Evolutionary conservation across 2,888 invertebrate species (phyloP), one percentile per base, ranked within the genome.

Genomic region (Trichacis sp.): DNA sequence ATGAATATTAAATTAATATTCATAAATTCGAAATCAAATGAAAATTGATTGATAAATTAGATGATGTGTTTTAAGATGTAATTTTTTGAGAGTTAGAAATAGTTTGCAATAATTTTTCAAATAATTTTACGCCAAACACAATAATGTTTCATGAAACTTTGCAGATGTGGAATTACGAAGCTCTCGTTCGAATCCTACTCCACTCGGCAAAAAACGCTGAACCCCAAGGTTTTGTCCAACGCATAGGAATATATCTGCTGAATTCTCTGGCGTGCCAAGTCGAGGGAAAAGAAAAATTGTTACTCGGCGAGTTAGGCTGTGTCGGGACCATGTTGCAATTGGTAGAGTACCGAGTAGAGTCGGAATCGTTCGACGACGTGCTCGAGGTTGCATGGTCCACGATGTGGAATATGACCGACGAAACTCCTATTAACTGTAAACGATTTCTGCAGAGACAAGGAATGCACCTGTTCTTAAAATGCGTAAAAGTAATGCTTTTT

Each of bases 351-450:
- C 90, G 96, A 49, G 87, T 96, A 62, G 89, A 90, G 59, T 87
- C 91, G 33, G 88, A 89, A 58, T 86, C 92, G 38, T 97, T 96
- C 81, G 98, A 98, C 84, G 98, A 98, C 84, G 95, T 97, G 14
- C 89, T 98, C 86, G 97, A 98, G 86, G 96, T 97, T 12, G 96
- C 97, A 2, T 98, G 98, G 98, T 97, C 97, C 59, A 96, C 97
- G n/a, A 94, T 98, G 93, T 98, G 98, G 98, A 98, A 98, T 85
- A 94, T 95, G 71, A 93, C 94, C 29, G 98, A 98, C 84, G 98
- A 98, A 87, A 98, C 97, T 9, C 94, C 97, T 42, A 89, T 92
- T 74, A 98, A 98, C 87, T 98, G 98, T 87, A 89, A 91, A 83
- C 88, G 93, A 76, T 98, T 98, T 86, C 87, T 98, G 59, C 91